phyloP scores from a whole-genome alignment of 2,888 invertebrate genomes.

The Netelia virgata region DNA sequence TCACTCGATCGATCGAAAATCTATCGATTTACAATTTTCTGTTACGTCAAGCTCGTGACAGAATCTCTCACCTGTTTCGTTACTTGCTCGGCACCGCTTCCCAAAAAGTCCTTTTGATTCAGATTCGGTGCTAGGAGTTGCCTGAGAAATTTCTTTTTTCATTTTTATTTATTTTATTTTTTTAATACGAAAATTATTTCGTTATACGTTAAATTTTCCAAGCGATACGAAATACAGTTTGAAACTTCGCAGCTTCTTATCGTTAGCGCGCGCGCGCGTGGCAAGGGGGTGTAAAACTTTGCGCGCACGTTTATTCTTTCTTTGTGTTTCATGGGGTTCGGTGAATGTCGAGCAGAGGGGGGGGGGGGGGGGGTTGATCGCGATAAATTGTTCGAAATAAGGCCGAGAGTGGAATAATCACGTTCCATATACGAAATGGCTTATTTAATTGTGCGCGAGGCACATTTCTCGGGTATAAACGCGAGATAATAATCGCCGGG shows the following conservation, averaged over 20 bases:
- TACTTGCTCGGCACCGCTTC: constrained; percentile 93
- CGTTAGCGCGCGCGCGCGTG: too few species aligned
- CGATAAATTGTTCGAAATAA: constrained; percentile 30
- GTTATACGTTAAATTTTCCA: constrained; percentile 6
- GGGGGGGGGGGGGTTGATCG: not conserved
- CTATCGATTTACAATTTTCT: not conserved
- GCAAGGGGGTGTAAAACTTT: not conserved
- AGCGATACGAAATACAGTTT: not conserved
- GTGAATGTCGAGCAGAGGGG: not conserved
- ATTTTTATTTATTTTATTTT: not conserved
- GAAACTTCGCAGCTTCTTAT: constrained; percentile 18
- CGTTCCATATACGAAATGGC: constrained; percentile 25
- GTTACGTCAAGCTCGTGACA: too few species aligned
- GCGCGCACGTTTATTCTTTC: not conserved
- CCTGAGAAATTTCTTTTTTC: constrained; percentile 87
- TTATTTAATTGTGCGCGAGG: constrained; percentile 36
- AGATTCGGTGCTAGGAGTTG: constrained; percentile 97
- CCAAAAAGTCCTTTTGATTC: constrained; percentile 95
- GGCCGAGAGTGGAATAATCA: constrained; percentile 28
- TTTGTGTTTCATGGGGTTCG: not conserved
- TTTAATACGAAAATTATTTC: not conserved
- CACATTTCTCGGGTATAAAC: constrained; percentile 15
- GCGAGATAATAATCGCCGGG: constrained; percentile 52
- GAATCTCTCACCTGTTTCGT: constrained; percentile 90
- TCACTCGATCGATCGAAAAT: not conserved